phyloP scores from a whole-genome alignment of 2,888 invertebrate genomes.

The Noctua janthina region DNA sequence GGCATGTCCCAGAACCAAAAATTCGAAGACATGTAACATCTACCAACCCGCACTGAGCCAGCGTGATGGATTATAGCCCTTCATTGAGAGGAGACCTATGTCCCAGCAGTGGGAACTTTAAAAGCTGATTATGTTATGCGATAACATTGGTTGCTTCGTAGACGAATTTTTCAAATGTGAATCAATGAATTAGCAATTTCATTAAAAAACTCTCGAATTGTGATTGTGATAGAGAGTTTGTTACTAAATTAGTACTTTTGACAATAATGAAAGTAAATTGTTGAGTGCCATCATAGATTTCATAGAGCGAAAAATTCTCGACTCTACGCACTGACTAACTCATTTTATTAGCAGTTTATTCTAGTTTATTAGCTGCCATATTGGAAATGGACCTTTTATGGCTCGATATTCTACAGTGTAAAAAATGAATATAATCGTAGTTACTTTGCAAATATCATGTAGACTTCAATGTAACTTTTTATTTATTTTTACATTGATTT shows the following conservation, averaged over 20 bases:
- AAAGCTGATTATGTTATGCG: background rate
- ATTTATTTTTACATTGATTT: background rate
- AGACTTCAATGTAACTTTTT: background rate
- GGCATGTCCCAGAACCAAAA: background rate
- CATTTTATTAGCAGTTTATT: background rate
- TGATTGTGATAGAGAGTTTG: background rate
- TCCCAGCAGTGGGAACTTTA: background rate
- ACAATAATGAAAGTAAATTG: background rate
- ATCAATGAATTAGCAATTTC: background rate
- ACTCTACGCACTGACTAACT: background rate
- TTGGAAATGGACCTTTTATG: conserved; percentile 7
- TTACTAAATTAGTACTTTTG: background rate
- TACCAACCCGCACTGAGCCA: too few species aligned
- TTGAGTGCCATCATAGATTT: background rate
- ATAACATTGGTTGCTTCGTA: too few species aligned
- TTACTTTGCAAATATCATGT: background rate
- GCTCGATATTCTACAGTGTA: conserved; percentile 19
- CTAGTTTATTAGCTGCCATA: background rate
- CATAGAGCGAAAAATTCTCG: background rate
- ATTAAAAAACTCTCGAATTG: background rate
- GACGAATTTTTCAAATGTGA: background rate
- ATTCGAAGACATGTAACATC: background rate
- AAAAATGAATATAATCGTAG: background rate
- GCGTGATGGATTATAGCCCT: background rate
- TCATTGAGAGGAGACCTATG: background rate